Percentiles rank a stretch among this genome's conserved stretches.
Evolutionary conservation across 2,113 vertebrate genomes (phyloP).

Genomic region (Pollachius pollachius): DNA sequence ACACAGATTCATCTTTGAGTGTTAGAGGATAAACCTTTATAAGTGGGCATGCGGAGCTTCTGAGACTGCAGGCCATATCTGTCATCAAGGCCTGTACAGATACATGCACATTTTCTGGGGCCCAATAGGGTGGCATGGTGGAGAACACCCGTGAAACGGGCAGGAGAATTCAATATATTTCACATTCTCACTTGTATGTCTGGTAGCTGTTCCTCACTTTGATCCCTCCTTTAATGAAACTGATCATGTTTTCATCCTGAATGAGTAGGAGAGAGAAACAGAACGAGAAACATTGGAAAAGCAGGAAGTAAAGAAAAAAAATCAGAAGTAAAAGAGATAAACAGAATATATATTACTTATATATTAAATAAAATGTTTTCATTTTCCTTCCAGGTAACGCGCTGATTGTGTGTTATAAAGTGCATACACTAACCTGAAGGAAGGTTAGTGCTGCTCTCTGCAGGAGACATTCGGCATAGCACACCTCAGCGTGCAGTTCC

Average conservation of each 20-base stretch:
- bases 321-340: too few relatives aligned
- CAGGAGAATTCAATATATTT: too few relatives aligned
- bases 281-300: neutral
- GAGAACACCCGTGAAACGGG: too few relatives aligned
- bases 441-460: constrained; percentile 97
- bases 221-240: constrained; percentile 97
- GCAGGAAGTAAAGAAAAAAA: neutral
- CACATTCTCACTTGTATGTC: constrained; percentile 85
- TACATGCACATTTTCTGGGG: too few relatives aligned
- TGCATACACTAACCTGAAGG: constrained; percentile 81
- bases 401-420: too few relatives aligned
- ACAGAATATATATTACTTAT: too few relatives aligned
- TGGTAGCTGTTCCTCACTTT: constrained; percentile 97
- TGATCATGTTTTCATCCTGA: constrained; percentile 98
- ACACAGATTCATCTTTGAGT: too few relatives aligned
- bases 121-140: too few relatives aligned
- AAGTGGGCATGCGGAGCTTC: too few relatives aligned
- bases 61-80: too few relatives aligned
- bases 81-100: too few relatives aligned
- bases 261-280: neutral
- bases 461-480: constrained; percentile 95
- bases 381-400: neutral
- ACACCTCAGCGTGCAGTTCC: constrained; percentile 96
- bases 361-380: neutral
- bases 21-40: too few relatives aligned